These are phyloP conservation scores for Oxyura jamaicensis DNA, from an alignment of 2,113 vertebrate species.

Conservation along the genomic window DNA sequence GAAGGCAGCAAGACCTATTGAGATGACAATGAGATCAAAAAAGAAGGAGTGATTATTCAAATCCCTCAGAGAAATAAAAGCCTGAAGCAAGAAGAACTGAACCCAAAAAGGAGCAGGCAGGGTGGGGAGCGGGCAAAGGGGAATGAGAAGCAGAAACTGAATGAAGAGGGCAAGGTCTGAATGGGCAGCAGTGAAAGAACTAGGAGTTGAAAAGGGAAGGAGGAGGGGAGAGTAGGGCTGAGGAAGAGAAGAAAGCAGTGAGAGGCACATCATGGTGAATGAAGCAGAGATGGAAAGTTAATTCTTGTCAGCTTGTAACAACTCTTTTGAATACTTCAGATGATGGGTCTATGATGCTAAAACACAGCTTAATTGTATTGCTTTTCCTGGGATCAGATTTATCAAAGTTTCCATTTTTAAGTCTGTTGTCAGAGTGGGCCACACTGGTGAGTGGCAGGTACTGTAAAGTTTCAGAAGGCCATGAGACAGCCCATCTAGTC, in stretches of 20 bases:
- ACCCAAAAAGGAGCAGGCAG: conserved; percentile 56
- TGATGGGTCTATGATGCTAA: not conserved
- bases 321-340: not conserved
- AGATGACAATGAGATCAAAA: conserved; percentile 69
- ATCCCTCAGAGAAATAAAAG: conserved; percentile 66
- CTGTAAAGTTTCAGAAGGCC: conserved; percentile 48
- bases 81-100: conserved; percentile 57
- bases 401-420: not conserved
- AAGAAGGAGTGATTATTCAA: conserved; percentile 69
- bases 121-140: conserved; percentile 48
- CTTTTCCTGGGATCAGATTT: not conserved
- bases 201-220: conserved; percentile 58
- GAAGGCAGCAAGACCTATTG: conserved; percentile 65
- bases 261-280: conserved; percentile 25
- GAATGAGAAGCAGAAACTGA: conserved; percentile 67
- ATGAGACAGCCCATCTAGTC: conserved; percentile 28
- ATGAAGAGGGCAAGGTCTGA: conserved; percentile 65
- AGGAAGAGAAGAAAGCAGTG: conserved; percentile 36
- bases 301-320: not conserved
- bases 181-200: conserved; percentile 64
- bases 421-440: not conserved
- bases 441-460: conserved; percentile 23
- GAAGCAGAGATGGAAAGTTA: conserved; percentile 9
- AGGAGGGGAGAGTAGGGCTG: conserved; percentile 56
- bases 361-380: not conserved